These are phyloP conservation scores for Prionailurus viverrinus DNA, from an alignment of 2,113 vertebrate genomes.

Conservation along the genomic window DNA sequence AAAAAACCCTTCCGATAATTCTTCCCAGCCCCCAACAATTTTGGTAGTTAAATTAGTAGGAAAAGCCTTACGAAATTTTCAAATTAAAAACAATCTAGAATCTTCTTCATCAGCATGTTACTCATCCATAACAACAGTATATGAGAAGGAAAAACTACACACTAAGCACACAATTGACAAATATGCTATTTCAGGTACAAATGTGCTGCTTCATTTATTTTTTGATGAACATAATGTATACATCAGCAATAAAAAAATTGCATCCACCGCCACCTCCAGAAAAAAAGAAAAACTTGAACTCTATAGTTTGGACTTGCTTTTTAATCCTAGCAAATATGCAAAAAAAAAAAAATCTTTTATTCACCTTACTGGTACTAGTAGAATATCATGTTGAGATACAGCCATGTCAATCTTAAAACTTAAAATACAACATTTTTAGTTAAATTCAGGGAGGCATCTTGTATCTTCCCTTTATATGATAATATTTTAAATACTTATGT, in stretches of 20 bases:
- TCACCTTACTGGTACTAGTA: not conserved
- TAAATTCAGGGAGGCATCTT: not conserved
- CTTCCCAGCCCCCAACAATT: slow-evolving; percentile 50
- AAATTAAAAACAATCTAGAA: slow-evolving; percentile 80
- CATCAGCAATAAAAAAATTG: slow-evolving; percentile 84
- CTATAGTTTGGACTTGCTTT: slow-evolving; percentile 11
- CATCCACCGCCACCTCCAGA: not conserved
- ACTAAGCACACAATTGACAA: slow-evolving; percentile 82
- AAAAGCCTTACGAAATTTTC: slow-evolving; percentile 62
- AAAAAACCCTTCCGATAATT: not conserved
- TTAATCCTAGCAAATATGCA: slow-evolving; percentile 21
- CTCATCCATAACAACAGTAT: slow-evolving; percentile 80
- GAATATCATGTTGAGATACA: not conserved
- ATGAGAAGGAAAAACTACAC: slow-evolving; percentile 71
- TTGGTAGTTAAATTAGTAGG: slow-evolving; percentile 72
- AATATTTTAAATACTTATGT: not conserved
- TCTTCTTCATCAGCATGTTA: slow-evolving; percentile 84
- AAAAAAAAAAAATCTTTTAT: not conserved
- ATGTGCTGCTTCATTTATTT: slow-evolving; percentile 84
- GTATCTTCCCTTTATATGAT: not conserved
- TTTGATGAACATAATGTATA: slow-evolving; percentile 77
- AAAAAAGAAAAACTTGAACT: slow-evolving; percentile 64
- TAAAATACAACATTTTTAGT: not conserved
- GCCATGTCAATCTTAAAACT: not conserved
- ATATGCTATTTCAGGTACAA: slow-evolving; percentile 84